Percentiles rank a stretch among this genome's conserved stretches.
Conservation (phyloP, 2,888 invertebrate species). For the Tetragnatha montana region DNA sequence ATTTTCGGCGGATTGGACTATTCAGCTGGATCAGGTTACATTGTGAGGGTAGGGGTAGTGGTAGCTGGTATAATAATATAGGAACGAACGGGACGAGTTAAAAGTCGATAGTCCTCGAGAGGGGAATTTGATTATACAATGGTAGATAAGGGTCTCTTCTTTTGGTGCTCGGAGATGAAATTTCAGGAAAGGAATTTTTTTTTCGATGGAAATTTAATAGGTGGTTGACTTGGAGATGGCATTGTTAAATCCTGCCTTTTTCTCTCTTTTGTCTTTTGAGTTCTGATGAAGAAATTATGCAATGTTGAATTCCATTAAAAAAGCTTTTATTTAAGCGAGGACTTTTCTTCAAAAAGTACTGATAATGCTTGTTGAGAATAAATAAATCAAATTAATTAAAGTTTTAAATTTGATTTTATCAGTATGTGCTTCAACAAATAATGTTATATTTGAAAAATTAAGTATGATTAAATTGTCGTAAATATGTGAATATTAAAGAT, state of each 20-base stretch:
- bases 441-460: no score
- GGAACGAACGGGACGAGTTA: conserved; percentile 28
- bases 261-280: conserved; percentile 7
- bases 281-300: not conserved
- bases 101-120: conserved; percentile 39
- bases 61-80: conserved; percentile 13
- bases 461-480: no score
- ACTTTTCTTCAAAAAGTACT: no score
- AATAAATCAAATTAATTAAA: no score
- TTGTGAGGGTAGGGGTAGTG: conserved; percentile 26
- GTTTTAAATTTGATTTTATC: no score
- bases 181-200: not conserved
- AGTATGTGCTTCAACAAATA: no score
- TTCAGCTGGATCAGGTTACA: conserved; percentile 35
- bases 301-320: no score
- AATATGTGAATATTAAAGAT: no score
- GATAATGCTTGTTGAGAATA: no score
- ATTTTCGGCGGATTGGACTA: conserved; percentile 40
- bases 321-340: no score
- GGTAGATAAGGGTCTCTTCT: conserved; percentile 29
- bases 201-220: conserved; percentile 33
- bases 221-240: conserved; percentile 12
- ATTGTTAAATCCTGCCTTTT: conserved; percentile 47
- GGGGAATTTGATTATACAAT: conserved; percentile 35
- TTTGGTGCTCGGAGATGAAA: conserved; percentile 3